A percentile compares a stretch with the other conserved stretches of the same genome.
Conservation (phyloP, 53 echinoderm and acorn worm species). For the Stichopus horrens region DNA sequence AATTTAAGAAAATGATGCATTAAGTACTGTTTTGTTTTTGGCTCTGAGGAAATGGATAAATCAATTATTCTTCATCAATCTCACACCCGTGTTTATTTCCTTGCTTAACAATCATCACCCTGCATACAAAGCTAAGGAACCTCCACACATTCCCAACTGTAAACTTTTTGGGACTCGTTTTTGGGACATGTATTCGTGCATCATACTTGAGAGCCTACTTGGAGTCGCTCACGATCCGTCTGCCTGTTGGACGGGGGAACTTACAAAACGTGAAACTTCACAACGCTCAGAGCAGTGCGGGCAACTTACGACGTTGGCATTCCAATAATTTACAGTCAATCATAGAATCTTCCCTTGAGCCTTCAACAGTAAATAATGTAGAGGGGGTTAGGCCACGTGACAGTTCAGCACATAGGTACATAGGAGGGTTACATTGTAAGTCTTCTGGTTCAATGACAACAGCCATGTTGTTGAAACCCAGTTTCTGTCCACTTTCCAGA, state of each 20-base stretch:
- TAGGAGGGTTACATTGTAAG: conserved; percentile 62
- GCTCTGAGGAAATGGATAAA: no score
- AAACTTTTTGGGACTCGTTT: no score
- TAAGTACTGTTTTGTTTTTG: no score
- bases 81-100: no score
- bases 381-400: conserved; percentile 46
- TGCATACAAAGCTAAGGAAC: no score
- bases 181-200: no score
- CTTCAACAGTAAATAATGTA: conserved; percentile 61
- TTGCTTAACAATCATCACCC: no score
- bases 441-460: conserved; percentile 62
- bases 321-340: conserved; percentile 66
- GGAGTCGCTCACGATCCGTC: conserved; percentile 13
- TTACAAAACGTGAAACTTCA: conserved; percentile 15
- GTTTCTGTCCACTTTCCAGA: conserved; percentile 59
- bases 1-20: background rate
- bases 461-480: conserved; percentile 74
- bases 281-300: conserved; percentile 20
- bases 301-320: conserved; percentile 81
- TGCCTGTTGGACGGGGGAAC: background rate
- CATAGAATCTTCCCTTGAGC: conserved; percentile 59
- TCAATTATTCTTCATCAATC: no score
- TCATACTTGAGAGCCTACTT: background rate
- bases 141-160: no score
- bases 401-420: conserved; percentile 69